These are phyloP conservation scores for Oxyruncus cristatus DNA, from an alignment of 2,113 vertebrate genomes.

Conservation along the genomic window DNA sequence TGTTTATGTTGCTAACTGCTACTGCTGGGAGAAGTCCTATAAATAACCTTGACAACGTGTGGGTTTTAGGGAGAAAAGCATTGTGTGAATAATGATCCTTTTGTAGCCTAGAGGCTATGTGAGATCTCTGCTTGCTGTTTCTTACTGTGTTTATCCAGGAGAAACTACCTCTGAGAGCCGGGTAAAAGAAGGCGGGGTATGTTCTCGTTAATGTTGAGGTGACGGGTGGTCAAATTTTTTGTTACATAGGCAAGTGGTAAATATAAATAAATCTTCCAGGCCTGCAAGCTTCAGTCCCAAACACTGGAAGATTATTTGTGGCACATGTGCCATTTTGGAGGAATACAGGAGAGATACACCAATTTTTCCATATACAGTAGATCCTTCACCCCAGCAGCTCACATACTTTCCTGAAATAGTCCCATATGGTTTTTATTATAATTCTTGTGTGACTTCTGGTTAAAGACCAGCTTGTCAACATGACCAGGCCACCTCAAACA, in stretches of 20 bases:
- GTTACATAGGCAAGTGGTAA: not conserved
- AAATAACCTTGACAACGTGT: constrained; percentile 12
- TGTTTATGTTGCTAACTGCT: not conserved
- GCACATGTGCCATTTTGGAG: not conserved
- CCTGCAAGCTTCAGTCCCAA: not conserved
- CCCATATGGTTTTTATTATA: not conserved
- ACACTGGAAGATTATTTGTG: not conserved
- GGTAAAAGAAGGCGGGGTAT: not conserved
- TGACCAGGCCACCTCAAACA: constrained; percentile 23
- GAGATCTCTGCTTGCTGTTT: not conserved
- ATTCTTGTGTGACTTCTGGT: constrained; percentile 1
- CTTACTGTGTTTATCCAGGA: not conserved
- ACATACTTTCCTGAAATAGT: not conserved
- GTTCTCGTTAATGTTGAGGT: not conserved
- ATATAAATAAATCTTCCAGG: not conserved
- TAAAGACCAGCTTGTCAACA: not conserved
- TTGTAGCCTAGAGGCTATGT: not conserved
- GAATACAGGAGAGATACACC: not conserved
- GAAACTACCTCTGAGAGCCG: not conserved
- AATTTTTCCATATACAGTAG: not conserved
- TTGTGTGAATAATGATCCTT: not conserved
- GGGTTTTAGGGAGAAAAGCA: not conserved
- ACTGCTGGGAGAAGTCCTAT: not conserved
- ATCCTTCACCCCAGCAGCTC: not conserved
- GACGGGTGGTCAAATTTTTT: not conserved